Conservation (phyloP, 2,113 vertebrate genomes). For the Xenopus borealis region DNA sequence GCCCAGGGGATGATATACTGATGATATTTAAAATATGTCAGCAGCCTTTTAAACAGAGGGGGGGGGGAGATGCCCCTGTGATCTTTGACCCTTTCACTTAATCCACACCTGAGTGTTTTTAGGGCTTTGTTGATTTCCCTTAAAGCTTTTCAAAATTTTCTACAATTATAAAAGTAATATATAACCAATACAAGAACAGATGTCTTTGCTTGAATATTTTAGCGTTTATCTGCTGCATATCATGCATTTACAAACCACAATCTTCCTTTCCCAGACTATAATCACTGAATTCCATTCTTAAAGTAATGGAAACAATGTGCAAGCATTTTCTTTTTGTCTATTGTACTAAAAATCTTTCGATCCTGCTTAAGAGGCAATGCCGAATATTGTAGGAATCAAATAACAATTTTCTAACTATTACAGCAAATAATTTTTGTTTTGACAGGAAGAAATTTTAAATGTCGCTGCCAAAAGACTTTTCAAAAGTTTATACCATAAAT, state of each 20-base stretch:
- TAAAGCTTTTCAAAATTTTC: constrained; percentile 37
- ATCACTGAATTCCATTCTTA: constrained; percentile 51
- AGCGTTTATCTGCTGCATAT: constrained; percentile 44
- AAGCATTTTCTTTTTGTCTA: constrained; percentile 46
- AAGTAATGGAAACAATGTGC: constrained; percentile 45
- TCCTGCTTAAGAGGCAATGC: constrained; percentile 42
- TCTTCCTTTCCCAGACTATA: constrained; percentile 46
- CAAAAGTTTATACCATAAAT: constrained; percentile 17
- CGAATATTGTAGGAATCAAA: constrained; percentile 47
- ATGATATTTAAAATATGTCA: too few species aligned
- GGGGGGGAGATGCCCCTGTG: too few species aligned
- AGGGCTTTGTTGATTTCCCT: too few species aligned
- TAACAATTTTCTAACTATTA: constrained; percentile 51
- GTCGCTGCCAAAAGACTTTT: constrained; percentile 48
- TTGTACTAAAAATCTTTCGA: constrained; percentile 46
- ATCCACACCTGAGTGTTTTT: too few species aligned
- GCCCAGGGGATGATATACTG: too few species aligned
- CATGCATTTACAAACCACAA: constrained; percentile 50
- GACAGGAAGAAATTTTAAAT: constrained; percentile 47
- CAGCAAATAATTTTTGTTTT: constrained; percentile 51
- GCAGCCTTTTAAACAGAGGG: too few species aligned
- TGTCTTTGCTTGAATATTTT: constrained; percentile 47
- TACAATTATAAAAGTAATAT: constrained; percentile 34
- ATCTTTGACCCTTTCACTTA: too few species aligned
- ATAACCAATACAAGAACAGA: constrained; percentile 27